Evolutionary conservation across 2,113 vertebrate genomes (phyloP).

Genomic region (Telmatochromis brichardi): DNA sequence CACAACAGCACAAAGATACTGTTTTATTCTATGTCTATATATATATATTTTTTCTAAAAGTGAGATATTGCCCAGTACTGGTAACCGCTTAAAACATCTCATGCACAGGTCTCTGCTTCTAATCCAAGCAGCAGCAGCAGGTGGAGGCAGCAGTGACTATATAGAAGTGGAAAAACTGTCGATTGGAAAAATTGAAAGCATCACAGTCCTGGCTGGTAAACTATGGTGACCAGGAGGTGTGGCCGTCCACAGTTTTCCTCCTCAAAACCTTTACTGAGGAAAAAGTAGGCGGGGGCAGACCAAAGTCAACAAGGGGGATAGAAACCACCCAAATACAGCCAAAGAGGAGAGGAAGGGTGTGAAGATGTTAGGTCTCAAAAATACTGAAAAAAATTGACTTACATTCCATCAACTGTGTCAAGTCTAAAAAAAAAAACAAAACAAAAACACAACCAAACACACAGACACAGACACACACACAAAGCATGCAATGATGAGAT

Average conservation of each 20-base stretch:
- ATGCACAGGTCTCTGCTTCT: not conserved
- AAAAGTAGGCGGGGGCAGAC: not conserved
- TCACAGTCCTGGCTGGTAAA: not conserved
- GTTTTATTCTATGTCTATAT: not conserved
- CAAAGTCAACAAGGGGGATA: not conserved
- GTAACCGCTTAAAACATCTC: not conserved
- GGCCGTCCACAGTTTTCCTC: not conserved
- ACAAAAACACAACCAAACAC: conserved; percentile 60
- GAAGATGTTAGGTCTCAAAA: conserved; percentile 44
- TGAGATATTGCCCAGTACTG: not conserved
- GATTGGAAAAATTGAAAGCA: not conserved
- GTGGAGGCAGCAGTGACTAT: not conserved
- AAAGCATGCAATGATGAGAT: conserved; percentile 81
- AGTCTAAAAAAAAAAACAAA: conserved; percentile 79
- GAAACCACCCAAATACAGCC: not conserved
- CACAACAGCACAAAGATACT: not conserved
- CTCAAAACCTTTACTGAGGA: not conserved
- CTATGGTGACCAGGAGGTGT: not conserved
- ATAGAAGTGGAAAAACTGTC: not conserved
- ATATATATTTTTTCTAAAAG: accelerated
- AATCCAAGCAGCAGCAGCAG: not conserved
- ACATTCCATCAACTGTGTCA: conserved; percentile 93
- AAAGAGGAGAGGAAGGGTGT: not conserved
- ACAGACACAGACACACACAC: conserved; percentile 63
- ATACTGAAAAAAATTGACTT: conserved; percentile 72